phyloP scores from a whole-genome alignment of 2,888 invertebrate species.

The Drosophila phalerata region DNA sequence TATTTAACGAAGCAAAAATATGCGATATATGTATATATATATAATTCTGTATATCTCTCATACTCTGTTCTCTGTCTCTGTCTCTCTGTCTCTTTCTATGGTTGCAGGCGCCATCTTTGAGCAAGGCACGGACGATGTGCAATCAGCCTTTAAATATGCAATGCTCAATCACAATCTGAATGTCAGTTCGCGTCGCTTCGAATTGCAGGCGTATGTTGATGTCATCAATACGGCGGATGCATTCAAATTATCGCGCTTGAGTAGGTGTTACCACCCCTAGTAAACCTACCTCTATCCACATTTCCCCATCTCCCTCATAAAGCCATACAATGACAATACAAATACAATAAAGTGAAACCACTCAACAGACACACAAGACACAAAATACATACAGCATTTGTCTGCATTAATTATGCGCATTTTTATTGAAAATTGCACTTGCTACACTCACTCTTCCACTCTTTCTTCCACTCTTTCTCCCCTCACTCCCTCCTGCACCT shows the following conservation, averaged over 20 bases:
- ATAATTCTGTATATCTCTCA: neutral
- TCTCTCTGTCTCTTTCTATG: constrained; percentile 15
- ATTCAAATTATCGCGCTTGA: constrained; percentile 95
- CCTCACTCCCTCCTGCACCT: neutral
- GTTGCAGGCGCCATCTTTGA: constrained; percentile 94
- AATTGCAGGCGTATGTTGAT: constrained; percentile 95
- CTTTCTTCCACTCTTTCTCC: too few relatives aligned
- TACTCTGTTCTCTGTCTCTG: neutral
- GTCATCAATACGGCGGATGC: constrained; percentile 97
- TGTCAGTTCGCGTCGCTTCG: constrained; percentile 91
- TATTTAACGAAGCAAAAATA: constrained; percentile 75
- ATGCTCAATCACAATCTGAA: constrained; percentile 95
- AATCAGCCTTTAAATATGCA: constrained; percentile 96
- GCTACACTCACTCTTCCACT: neutral
- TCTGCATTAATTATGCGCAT: constrained; percentile 74
- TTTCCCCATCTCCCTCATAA: constrained; percentile 1
- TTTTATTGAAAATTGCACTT: constrained; percentile 74
- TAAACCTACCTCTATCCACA: too few relatives aligned
- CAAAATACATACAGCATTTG: constrained; percentile 26
- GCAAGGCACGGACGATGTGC: constrained; percentile 96
- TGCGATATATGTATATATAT: too few relatives aligned
- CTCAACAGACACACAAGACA: constrained; percentile 30
- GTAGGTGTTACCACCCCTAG: constrained; percentile 88
- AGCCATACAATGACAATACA: constrained; percentile 22
- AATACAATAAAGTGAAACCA: constrained; percentile 49